These are phyloP conservation scores for Lichenostomus cassidix DNA, from an alignment of 2,113 vertebrate genomes.

Conservation along the genomic window DNA sequence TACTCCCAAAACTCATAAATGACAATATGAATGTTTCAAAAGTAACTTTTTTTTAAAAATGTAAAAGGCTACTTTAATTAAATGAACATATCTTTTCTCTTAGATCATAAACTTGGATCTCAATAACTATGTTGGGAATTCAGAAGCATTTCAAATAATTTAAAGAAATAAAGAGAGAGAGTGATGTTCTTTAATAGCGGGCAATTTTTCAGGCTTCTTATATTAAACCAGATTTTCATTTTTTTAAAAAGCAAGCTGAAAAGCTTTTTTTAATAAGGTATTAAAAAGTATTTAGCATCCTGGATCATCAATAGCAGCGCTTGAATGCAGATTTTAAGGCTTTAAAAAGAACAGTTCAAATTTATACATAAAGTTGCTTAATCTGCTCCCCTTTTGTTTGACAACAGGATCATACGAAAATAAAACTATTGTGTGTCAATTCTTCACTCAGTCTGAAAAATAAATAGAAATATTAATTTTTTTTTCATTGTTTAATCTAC, in stretches of 20 bases:
- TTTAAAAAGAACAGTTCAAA: neutral
- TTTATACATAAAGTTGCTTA: neutral
- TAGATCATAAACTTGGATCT: constrained; percentile 47
- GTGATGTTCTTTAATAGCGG: neutral
- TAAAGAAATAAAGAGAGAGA: neutral
- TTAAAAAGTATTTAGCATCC: neutral
- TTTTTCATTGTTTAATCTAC: neutral
- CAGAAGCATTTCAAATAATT: constrained; percentile 39
- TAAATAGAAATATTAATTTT: neutral
- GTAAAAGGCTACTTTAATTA: constrained; percentile 48
- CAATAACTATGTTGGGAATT: constrained; percentile 42
- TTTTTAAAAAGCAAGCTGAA: neutral
- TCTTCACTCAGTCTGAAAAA: neutral
- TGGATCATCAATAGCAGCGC: neutral
- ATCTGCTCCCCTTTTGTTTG: neutral
- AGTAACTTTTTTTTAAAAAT: neutral
- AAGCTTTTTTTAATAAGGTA: constrained; percentile 12
- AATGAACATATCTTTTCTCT: constrained; percentile 43
- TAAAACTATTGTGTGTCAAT: neutral
- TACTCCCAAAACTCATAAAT: constrained; percentile 54
- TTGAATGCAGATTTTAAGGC: neutral
- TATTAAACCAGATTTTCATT: constrained; percentile 24
- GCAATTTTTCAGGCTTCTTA: constrained; percentile 36
- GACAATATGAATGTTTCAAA: neutral
- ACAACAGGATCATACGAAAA: neutral